Percentiles rank a stretch among this genome's conserved stretches.
Evolutionary conservation across 2,888 invertebrate genomes (phyloP).

Genomic region (Plebejus anna): DNA sequence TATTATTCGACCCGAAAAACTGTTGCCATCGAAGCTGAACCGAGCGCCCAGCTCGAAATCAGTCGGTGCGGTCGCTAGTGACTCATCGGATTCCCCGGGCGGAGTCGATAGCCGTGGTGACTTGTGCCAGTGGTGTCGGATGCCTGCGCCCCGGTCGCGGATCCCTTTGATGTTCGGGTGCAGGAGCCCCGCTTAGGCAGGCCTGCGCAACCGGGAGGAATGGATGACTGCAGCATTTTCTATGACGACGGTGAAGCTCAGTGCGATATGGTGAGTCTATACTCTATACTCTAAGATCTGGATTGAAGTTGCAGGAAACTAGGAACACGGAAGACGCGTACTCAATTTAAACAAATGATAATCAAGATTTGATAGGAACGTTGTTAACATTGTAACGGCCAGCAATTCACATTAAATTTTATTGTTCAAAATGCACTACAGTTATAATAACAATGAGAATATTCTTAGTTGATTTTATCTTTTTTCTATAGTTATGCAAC

Average conservation of each 20-base stretch:
- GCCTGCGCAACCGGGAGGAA: conserved; percentile 55
- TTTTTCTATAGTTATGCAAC: conserved; percentile 22
- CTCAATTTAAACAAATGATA: neutral
- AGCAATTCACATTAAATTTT: conserved; percentile 1
- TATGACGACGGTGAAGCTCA: conserved; percentile 77
- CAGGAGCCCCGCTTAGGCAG: conserved; percentile 57
- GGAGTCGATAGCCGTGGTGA: conserved; percentile 51
- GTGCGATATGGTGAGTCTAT: conserved; percentile 72
- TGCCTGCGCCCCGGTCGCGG: conserved; percentile 75
- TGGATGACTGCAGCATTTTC: conserved; percentile 77
- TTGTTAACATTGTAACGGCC: conserved; percentile 9
- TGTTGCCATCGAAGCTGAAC: conserved; percentile 59
- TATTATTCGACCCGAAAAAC: conserved; percentile 48
- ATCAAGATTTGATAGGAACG: conserved; percentile 11
- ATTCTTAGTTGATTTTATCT: conserved; percentile 15
- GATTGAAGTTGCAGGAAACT: conserved; percentile 28
- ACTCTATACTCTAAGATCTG: conserved; percentile 34
- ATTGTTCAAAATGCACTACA: conserved; percentile 17
- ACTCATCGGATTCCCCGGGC: conserved; percentile 70
- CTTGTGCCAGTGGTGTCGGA: conserved; percentile 59
- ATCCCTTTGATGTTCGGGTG: conserved; percentile 73
- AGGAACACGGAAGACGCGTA: conserved; percentile 4
- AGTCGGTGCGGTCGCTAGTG: conserved; percentile 61
- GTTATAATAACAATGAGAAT: conserved; percentile 21
- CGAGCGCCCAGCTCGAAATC: conserved; percentile 61